Base-by-base conservation (phyloP, 1,140 invertebrate genomes). In the Heliconius hermathena region DNA sequence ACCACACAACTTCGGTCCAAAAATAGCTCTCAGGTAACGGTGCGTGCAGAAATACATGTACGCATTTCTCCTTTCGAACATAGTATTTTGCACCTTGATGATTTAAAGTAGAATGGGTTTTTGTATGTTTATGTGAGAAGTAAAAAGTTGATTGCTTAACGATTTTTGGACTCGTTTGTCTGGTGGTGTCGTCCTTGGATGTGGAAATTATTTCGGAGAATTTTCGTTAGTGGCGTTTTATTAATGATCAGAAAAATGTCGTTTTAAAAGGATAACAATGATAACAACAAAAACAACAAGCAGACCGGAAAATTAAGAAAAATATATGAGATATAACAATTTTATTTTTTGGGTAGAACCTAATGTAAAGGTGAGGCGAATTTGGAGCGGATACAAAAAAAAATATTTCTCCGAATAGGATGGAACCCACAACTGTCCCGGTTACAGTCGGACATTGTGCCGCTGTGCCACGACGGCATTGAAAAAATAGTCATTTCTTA, bases 11-110 rank as follows among this genome's bases (percentile, higher is more conserved):
- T 90, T 90, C 83, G 85, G 80, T 88, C 88, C 87, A 87, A 90
- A 92, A 92, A 92, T 91, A 90, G 88, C 87, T 76, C 70, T 78
- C 79, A 66, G 81, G 73, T 91, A 91, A 91, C 91, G 89, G 91
- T 91, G 85, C 79, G 87, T 76, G 83, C 87, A 83, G 73, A 82
- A 84, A 83, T 77, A 84, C 88, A 90, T 84, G 87, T 87, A 89
- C 77, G 73, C 91, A 91, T 93, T 93, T 93, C 91, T 90, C 91
- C 87, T 87, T 81, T 81, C 76, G 60, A 16, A 72, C 74, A 83
- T 76, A 46, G 76, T 52, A 80, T 74, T 80, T 80, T 82, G 71
- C 73, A 79, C 78, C 78, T 80, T 80, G 46, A 26, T n/a, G 33
- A 76, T n/a, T 11, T 66, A 66, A 33, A 71, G 52, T 77, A 74